Evolutionary conservation across 2,797 vertebrate genomes (phyloP).

Genomic region (Cephalopachus bancanus): DNA sequence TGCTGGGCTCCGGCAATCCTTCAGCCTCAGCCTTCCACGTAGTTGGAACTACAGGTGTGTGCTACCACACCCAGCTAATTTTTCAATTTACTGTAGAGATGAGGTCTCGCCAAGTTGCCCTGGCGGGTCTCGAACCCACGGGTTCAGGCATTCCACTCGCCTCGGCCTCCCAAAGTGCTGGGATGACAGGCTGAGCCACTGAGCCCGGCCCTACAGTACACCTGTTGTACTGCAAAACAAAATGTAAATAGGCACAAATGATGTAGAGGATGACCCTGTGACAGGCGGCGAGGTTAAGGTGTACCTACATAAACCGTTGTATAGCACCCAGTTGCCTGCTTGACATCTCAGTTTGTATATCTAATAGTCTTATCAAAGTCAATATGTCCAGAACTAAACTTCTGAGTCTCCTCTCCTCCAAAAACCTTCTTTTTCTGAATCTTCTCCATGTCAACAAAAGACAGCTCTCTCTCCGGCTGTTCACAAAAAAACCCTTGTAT

Average conservation of each 20-base stretch:
- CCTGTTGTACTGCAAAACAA: background rate
- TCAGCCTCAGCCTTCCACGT: no score
- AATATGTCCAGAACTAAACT: background rate
- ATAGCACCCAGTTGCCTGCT: background rate
- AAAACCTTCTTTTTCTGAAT: conserved; percentile 1
- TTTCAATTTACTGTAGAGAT: no score
- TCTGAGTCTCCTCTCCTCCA: background rate
- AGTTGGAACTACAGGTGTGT: no score
- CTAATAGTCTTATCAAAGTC: background rate
- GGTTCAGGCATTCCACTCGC: no score
- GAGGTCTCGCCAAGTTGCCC: no score
- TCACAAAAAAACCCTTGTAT: background rate
- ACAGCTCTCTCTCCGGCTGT: background rate
- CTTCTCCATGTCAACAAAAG: background rate
- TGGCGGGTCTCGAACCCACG: no score
- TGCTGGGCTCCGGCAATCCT: no score
- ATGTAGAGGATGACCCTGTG: background rate
- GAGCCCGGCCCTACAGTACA: no score
- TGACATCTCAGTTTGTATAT: background rate
- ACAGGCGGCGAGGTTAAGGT: background rate
- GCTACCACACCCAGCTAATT: no score
- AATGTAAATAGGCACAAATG: background rate
- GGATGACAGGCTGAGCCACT: no score
- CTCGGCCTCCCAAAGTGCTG: no score
- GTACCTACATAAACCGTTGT: background rate